phyloP scores from a whole-genome alignment of 2,797 vertebrate species.

The Cichlasoma orientale region DNA sequence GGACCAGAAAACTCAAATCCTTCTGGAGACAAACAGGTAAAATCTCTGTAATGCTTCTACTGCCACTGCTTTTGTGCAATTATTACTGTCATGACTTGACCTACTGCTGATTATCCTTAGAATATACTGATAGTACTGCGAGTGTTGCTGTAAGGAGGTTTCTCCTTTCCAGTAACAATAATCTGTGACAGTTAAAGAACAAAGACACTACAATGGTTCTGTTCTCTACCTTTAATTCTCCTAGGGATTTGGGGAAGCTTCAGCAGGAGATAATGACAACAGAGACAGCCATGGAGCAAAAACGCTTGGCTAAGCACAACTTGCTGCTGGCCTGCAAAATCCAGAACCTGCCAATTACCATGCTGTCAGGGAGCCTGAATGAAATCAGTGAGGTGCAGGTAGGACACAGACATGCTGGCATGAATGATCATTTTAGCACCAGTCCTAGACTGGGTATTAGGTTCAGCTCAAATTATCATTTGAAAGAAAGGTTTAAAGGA shows the following conservation, averaged over 20 bases:
- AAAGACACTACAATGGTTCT: too few species aligned
- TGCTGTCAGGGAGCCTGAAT: constrained; percentile 86
- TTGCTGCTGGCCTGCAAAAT: constrained; percentile 91
- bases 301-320: constrained; percentile 86
- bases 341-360: constrained; percentile 80
- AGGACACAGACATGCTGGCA: neutral
- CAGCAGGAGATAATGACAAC: constrained; percentile 83
- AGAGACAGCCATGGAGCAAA: constrained; percentile 87
- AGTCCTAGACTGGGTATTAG: neutral
- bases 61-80: neutral
- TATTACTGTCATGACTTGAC: neutral
- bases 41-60: neutral
- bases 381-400: constrained; percentile 91
- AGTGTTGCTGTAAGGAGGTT: neutral
- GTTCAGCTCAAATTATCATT: neutral
- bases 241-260: constrained; percentile 83
- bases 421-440: neutral
- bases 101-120: neutral
- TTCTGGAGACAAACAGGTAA: constrained; percentile 85
- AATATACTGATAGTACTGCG: too few species aligned
- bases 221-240: neutral
- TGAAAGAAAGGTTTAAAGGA: neutral
- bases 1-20: constrained; percentile 79
- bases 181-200: neutral
- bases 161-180: neutral